phyloP scores from a whole-genome alignment of 1,140 invertebrate genomes.

The Proales similis region DNA sequence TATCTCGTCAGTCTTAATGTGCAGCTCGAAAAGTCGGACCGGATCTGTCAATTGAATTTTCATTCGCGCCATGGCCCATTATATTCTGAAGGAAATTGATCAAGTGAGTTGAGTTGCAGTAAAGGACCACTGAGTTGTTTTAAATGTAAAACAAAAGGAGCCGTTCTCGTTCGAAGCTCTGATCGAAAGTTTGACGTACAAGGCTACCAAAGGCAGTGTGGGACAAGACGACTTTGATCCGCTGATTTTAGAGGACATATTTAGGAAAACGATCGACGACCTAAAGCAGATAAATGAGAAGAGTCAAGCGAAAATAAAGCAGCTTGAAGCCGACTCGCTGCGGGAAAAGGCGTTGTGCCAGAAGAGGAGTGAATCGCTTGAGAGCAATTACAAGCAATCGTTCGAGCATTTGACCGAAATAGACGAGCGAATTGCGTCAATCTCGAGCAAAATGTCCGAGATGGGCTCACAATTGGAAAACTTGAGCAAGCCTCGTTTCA shows the following conservation, averaged over 20 bases:
- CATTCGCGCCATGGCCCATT: constrained; percentile 38
- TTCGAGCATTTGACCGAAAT: constrained; percentile 16
- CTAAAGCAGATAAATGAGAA: constrained; percentile 35
- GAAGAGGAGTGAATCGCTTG: constrained; percentile 3
- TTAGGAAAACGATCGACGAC: constrained; percentile 14
- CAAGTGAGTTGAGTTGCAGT: constrained; percentile 1
- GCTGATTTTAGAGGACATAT: constrained; percentile 21
- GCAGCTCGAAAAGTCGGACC: no score
- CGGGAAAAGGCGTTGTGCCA: constrained; percentile 17
- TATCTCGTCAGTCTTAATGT: no score
- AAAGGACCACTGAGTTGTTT: not conserved
- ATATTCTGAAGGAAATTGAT: constrained; percentile 24
- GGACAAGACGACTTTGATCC: constrained; percentile 35
- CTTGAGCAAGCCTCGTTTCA: constrained; percentile 5
- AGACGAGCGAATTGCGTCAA: constrained; percentile 14
- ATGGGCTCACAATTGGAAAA: constrained; percentile 37
- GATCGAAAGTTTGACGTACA: constrained; percentile 36
- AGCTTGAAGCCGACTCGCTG: constrained; percentile 5
- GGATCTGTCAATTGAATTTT: no score
- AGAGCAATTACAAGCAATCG: constrained; percentile 19
- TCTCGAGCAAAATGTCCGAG: constrained; percentile 22
- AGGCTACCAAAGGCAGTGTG: constrained; percentile 27
- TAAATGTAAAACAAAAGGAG: not conserved
- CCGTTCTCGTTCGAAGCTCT: constrained; percentile 28
- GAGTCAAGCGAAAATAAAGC: constrained; percentile 23